Percentiles rank a stretch among this genome's conserved stretches.
These are phyloP conservation scores for Drosophila seguyi DNA, from an alignment of 1,140 invertebrate genomes.

Conservation along the genomic window DNA sequence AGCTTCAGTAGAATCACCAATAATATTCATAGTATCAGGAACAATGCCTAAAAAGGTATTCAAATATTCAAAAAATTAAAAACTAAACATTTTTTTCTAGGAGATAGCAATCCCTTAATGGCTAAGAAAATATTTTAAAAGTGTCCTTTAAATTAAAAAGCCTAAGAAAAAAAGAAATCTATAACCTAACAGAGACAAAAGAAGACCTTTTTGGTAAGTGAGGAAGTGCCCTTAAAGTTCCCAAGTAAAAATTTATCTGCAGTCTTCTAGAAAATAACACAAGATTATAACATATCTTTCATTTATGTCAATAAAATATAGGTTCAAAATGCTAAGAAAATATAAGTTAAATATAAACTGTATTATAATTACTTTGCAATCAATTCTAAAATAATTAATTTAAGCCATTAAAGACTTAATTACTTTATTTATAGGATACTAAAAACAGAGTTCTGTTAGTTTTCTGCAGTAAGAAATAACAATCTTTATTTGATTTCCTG, in stretches of 20 bases:
- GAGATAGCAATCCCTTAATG: not conserved
- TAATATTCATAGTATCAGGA: not conserved
- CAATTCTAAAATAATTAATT: not conserved
- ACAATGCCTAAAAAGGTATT: no score
- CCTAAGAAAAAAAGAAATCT: no score
- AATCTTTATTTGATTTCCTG: not conserved
- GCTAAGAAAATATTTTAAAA: not conserved
- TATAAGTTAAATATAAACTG: not conserved
- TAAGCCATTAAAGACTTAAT: not conserved
- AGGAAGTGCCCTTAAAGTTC: not conserved
- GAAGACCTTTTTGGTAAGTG: no score
- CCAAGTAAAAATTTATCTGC: not conserved
- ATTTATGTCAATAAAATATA: not conserved
- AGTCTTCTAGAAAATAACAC: not conserved
- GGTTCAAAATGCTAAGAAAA: not conserved
- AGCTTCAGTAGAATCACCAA: slow-evolving; percentile 1
- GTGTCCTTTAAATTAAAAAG: not conserved
- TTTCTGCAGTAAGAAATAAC: not conserved
- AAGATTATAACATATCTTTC: not conserved
- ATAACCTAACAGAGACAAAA: no score
- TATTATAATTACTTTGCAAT: not conserved
- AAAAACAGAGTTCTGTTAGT: not conserved
- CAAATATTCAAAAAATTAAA: not conserved
- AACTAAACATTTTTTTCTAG: not conserved
- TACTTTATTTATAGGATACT: not conserved